Percentiles rank a stretch among this genome's conserved stretches.
These are phyloP conservation scores for Pseudoips prasinana DNA, from an alignment of 2,888 invertebrate species.

Conservation along the genomic window DNA sequence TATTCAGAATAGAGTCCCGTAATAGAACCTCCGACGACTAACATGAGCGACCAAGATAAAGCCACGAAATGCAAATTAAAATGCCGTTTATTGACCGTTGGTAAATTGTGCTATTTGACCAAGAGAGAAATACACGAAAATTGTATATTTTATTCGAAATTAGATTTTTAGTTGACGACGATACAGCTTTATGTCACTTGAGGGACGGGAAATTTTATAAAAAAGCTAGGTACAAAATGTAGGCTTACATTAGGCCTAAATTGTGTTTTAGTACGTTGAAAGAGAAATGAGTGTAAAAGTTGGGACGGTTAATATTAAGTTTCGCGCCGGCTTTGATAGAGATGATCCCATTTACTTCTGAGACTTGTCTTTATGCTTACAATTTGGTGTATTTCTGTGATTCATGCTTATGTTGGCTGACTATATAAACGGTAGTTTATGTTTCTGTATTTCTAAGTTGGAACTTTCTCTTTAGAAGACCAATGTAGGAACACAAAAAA, in stretches of 20 bases:
- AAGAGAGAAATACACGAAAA: conserved; percentile 29
- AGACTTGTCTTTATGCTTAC: conserved; percentile 6
- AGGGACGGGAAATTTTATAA: conserved; percentile 33
- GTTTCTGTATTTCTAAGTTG: no score
- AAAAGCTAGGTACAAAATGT: conserved; percentile 13
- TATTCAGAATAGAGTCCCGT: conserved; percentile 1
- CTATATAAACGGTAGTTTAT: no score
- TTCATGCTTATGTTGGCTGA: no score
- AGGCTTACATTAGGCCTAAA: conserved; percentile 21
- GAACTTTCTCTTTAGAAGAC: no score
- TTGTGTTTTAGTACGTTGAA: conserved; percentile 25
- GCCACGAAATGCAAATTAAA: conserved; percentile 60
- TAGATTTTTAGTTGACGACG: conserved; percentile 26
- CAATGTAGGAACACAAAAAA: no score
- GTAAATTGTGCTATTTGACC: conserved; percentile 47
- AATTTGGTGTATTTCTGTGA: no score
- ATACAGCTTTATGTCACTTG: conserved; percentile 32
- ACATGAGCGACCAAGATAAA: conserved; percentile 49
- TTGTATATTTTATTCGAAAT: conserved; percentile 19
- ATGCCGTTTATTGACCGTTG: conserved; percentile 62
- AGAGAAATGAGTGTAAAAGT: conserved; percentile 24
- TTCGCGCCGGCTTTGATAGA: conserved; percentile 24
- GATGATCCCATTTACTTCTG: conserved; percentile 14
- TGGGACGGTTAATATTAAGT: conserved; percentile 27
- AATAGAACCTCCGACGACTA: conserved; percentile 32